A percentile compares a stretch with the other conserved stretches of the same genome.
Conservation (phyloP, 2,113 vertebrate species). For the Thryonomys swinderianus region DNA sequence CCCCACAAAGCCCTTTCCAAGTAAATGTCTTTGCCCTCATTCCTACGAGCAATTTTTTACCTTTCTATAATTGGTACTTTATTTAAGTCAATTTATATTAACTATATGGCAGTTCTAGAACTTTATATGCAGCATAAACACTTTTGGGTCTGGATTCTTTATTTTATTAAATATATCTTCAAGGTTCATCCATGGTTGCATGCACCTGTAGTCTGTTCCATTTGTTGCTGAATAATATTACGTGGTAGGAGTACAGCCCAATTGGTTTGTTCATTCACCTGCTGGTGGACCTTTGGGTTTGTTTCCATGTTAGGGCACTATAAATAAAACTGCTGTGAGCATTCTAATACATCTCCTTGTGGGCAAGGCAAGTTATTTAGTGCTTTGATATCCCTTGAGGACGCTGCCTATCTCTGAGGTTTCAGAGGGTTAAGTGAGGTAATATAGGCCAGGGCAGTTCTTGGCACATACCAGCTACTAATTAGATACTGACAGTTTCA, state of each 20-base stretch:
- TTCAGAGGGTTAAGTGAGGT: neutral
- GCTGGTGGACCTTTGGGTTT: neutral
- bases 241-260: neutral
- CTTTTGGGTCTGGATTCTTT: conserved; percentile 18
- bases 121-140: neutral
- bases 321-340: conserved; percentile 2
- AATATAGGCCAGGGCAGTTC: neutral
- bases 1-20: neutral
- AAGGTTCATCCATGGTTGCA: neutral
- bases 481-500: neutral
- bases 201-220: neutral
- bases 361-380: neutral
- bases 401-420: neutral
- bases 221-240: neutral
- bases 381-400: neutral
- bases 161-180: neutral
- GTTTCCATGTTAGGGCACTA: neutral
- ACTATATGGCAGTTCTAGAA: neutral
- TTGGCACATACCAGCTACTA: neutral
- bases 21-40: fast-evolving
- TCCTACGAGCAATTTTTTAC: neutral
- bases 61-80: neutral
- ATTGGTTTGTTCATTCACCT: neutral
- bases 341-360: neutral
- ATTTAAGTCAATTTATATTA: neutral